Evolutionary conservation across 2,888 invertebrate species (phyloP).

Genomic region (Atrina japonica): DNA sequence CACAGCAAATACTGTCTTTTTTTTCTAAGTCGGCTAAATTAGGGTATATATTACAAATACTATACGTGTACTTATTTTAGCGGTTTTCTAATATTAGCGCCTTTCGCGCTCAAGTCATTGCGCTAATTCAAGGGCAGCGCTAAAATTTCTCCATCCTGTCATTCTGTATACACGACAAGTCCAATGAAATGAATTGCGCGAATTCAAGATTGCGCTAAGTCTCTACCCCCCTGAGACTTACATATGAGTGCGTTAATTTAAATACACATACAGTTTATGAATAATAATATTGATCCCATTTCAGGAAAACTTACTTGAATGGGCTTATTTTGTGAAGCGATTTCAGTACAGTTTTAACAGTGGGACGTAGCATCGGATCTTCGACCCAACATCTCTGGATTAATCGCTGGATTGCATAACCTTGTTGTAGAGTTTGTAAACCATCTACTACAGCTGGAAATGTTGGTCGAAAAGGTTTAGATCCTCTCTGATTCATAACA

Average conservation of each 20-base stretch:
- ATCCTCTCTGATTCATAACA: constrained; percentile 48
- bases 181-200: neutral
- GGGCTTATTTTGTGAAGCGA: constrained; percentile 70
- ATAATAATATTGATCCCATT: neutral
- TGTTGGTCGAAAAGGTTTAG: constrained; percentile 60
- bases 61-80: too few relatives aligned
- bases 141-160: too few relatives aligned
- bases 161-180: neutral
- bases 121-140: too few relatives aligned
- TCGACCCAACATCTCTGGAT: constrained; percentile 70
- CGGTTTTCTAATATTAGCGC: too few relatives aligned
- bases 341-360: constrained; percentile 60
- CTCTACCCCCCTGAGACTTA: too few relatives aligned
- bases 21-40: too few relatives aligned
- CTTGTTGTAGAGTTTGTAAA: constrained; percentile 44
- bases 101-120: too few relatives aligned
- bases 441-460: constrained; percentile 48
- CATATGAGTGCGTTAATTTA: too few relatives aligned
- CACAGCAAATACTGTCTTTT: too few relatives aligned
- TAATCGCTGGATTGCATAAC: constrained; percentile 52
- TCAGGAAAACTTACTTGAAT: constrained; percentile 59
- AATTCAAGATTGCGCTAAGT: neutral
- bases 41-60: too few relatives aligned
- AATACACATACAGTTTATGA: too few relatives aligned
- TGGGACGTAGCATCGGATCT: constrained; percentile 66